Base-by-base conservation (phyloP, 2,797 vertebrate species). In the Manis javanica region DNA sequence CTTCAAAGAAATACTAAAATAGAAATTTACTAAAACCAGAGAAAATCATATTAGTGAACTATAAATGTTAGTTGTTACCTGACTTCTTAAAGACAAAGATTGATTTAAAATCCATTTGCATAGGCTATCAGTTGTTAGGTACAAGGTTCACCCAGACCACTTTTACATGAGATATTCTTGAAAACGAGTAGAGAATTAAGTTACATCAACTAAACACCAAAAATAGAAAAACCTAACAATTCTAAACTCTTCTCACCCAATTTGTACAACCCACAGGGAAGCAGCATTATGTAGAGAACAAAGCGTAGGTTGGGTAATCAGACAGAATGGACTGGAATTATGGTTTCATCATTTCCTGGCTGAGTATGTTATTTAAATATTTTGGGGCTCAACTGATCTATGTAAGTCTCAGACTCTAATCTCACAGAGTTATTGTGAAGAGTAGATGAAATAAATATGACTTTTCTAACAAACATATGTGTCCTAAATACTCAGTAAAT, bases 141-240 rank as follows among this genome's bases (percentile, higher is more conserved):
- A 42, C 31, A 71, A 16, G 29, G 19, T 68, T 83, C 19, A 2
- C 19, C 37, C n/a, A 87, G 39, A 10, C 1, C 49, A 63, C 39
- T 90, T 94, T 78, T 61, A 29, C 31, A 26, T 19, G 1, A 24
- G 31, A 66, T 16, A 2, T 53, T 92, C 49, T 84, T 68, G 26
- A 92, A 87, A 91, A 63, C 26, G 94, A 81, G n/a, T 57, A 37
- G 69, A 83, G 24, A 94, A 74, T 87, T 89, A 91, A 26, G 24
- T 75, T 77, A 66, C 64, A 66, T 31, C 37, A 83, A 75, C 46
- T 64, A 42, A 68, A 61, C 16, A 15, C 42, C 93, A 64, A 66
- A 89, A 89, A 59, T 49, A 87, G 34, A 87, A 95, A 92, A 92
- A 31, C 7, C 71, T 57, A 46, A 71, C 66, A 55, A 19, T 55